A percentile compares a stretch with the other conserved stretches of the same genome.
These are phyloP conservation scores for Lasioglossum baleicum DNA, from an alignment of 1,140 invertebrate species.

Conservation along the genomic window DNA sequence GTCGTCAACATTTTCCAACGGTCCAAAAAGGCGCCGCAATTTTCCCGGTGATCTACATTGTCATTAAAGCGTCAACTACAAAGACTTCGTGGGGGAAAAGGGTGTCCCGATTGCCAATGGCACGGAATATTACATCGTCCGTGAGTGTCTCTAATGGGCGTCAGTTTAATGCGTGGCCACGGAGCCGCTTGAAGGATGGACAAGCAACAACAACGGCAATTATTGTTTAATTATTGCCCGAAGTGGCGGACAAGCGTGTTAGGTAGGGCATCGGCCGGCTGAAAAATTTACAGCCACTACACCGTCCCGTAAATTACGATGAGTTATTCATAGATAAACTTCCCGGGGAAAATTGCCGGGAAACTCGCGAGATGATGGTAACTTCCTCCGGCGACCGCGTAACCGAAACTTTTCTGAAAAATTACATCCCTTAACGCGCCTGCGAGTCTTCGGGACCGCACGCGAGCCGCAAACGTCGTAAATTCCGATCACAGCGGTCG, in stretches of 20 bases:
- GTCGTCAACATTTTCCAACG: too few species aligned
- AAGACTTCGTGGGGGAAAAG: too few species aligned
- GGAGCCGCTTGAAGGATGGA: not conserved
- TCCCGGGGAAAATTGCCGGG: slow-evolving; percentile 21
- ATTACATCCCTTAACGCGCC: slow-evolving; percentile 7
- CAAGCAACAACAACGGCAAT: not conserved
- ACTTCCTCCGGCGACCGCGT: slow-evolving; percentile 21
- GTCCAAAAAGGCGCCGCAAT: too few species aligned
- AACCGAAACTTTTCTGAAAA: slow-evolving; percentile 32
- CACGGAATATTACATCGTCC: too few species aligned
- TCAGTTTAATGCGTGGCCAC: too few species aligned
- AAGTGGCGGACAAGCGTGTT: not conserved
- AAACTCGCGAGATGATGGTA: slow-evolving; percentile 6
- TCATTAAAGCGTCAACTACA: too few species aligned
- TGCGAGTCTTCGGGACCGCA: not conserved
- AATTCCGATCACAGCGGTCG: not conserved
- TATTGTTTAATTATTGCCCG: slow-evolving; percentile 28
- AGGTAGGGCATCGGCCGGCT: not conserved
- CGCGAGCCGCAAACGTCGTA: not conserved
- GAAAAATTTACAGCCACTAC: slow-evolving; percentile 8
- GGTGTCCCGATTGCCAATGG: too few species aligned
- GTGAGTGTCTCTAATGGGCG: too few species aligned
- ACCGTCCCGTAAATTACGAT: slow-evolving; percentile 23
- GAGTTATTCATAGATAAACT: slow-evolving; percentile 43
- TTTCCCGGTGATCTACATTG: too few species aligned